Conservation (phyloP, 2,888 invertebrate genomes). For the Tiliacea citrago region DNA sequence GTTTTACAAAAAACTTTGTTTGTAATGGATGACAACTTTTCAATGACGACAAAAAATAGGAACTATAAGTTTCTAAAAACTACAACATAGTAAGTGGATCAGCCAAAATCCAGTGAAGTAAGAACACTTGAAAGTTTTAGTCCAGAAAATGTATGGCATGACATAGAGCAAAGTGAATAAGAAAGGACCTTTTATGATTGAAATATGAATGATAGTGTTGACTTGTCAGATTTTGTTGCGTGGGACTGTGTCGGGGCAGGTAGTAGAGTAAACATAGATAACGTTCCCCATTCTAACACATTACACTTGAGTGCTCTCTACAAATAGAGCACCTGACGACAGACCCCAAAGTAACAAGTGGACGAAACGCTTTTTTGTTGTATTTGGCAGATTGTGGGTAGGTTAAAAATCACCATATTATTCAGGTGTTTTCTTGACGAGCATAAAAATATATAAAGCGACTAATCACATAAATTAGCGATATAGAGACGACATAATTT, state of each 20-base stretch:
- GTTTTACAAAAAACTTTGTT: conserved; percentile 38
- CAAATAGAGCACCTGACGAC: conserved; percentile 70
- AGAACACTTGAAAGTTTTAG: conserved; percentile 11
- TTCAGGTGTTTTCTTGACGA: not conserved
- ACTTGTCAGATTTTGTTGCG: conserved; percentile 25
- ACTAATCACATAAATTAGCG: not conserved
- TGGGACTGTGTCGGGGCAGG: conserved; percentile 68
- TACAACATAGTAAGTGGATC: conserved; percentile 17
- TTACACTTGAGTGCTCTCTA: conserved; percentile 71
- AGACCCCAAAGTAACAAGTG: conserved; percentile 57
- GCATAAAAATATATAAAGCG: not conserved
- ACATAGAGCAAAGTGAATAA: conserved; percentile 5
- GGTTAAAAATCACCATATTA: not conserved
- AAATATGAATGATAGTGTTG: conserved; percentile 29
- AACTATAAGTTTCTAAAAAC: conserved; percentile 4
- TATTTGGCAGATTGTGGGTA: not conserved
- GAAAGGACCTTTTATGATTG: conserved; percentile 23
- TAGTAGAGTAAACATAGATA: conserved; percentile 73
- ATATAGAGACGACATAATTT: not conserved
- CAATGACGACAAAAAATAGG: conserved; percentile 19
- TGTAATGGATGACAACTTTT: conserved; percentile 7
- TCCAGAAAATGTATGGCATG: conserved; percentile 1
- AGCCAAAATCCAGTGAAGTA: conserved; percentile 5
- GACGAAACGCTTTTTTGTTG: conserved; percentile 20
- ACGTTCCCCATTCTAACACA: conserved; percentile 68